phyloP scores from a whole-genome alignment of 2,888 invertebrate genomes.

The Rhagium mordax region DNA sequence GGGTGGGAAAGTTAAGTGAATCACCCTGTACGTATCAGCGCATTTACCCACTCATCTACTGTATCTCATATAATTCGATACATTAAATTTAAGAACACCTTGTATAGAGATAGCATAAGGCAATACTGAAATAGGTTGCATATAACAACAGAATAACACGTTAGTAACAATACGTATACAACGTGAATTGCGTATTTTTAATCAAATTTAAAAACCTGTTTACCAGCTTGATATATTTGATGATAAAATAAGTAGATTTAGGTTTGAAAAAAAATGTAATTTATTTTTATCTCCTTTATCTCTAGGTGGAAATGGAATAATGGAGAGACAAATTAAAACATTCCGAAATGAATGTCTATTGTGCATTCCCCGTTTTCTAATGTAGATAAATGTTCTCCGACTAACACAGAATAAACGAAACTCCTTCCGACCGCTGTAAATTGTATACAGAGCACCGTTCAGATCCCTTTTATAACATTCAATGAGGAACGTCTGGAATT shows the following conservation, averaged over 20 bases:
- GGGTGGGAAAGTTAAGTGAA: too few species aligned
- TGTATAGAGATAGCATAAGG: too few species aligned
- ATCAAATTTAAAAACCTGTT: too few species aligned
- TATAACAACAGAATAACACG: too few species aligned
- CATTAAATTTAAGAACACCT: too few species aligned
- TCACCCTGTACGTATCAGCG: too few species aligned
- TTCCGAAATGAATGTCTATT: slow-evolving; percentile 2
- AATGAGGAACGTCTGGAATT: slow-evolving; percentile 11
- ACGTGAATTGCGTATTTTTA: too few species aligned
- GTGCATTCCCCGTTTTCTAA: slow-evolving; percentile 2
- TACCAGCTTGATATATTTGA: not conserved
- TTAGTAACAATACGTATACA: too few species aligned
- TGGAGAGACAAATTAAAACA: slow-evolving; percentile 13
- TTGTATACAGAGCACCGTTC: slow-evolving; percentile 17
- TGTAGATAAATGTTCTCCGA: not conserved
- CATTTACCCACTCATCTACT: too few species aligned
- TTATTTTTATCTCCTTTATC: not conserved
- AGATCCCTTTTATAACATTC: slow-evolving; percentile 17
- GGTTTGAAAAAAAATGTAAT: not conserved
- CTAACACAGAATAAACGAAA: slow-evolving; percentile 22
- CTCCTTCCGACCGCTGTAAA: slow-evolving; percentile 8
- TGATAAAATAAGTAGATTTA: not conserved
- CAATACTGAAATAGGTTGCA: too few species aligned
- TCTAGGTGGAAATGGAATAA: not conserved
- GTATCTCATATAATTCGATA: too few species aligned